phyloP scores from a whole-genome alignment of 1,140 invertebrate species.

The Drosophila willistoni region DNA sequence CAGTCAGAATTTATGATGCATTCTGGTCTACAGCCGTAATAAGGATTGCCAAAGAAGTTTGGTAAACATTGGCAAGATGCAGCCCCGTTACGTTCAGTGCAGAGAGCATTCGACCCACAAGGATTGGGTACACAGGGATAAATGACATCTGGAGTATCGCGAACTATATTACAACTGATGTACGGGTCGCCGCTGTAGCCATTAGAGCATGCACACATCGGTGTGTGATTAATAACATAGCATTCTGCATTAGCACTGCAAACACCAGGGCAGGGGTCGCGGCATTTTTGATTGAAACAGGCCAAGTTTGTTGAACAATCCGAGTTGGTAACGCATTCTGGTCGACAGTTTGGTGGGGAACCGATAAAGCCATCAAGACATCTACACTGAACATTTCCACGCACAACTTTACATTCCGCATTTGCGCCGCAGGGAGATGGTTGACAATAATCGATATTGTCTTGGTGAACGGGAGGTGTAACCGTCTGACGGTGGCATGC shows the following conservation, averaged over 20 bases:
- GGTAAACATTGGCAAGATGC: conserved; percentile 89
- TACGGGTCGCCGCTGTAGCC: conserved; percentile 89
- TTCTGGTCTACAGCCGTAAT: conserved; percentile 89
- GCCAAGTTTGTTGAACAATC: conserved; percentile 85
- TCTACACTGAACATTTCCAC: conserved; percentile 87
- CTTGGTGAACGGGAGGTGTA: conserved; percentile 68
- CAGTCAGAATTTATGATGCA: conserved; percentile 90
- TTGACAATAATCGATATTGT: conserved; percentile 86
- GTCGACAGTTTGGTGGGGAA: conserved; percentile 85
- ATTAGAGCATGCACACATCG: conserved; percentile 87
- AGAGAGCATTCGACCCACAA: conserved; percentile 86
- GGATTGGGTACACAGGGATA: conserved; percentile 86
- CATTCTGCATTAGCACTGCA: conserved; percentile 87
- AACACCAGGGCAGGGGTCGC: conserved; percentile 85
- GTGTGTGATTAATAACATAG: conserved; percentile 87
- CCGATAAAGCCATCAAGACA: conserved; percentile 87
- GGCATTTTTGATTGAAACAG: conserved; percentile 85
- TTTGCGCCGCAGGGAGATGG: conserved; percentile 91
- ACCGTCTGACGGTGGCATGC: conserved; percentile 87
- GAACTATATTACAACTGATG: conserved; percentile 85
- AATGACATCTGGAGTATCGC: conserved; percentile 76
- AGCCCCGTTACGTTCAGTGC: conserved; percentile 86
- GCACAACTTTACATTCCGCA: conserved; percentile 87
- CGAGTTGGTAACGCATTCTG: conserved; percentile 86
- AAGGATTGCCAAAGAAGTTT: conserved; percentile 89